phyloP scores from a whole-genome alignment of 2,113 vertebrate species.

The Colaptes auratus region DNA sequence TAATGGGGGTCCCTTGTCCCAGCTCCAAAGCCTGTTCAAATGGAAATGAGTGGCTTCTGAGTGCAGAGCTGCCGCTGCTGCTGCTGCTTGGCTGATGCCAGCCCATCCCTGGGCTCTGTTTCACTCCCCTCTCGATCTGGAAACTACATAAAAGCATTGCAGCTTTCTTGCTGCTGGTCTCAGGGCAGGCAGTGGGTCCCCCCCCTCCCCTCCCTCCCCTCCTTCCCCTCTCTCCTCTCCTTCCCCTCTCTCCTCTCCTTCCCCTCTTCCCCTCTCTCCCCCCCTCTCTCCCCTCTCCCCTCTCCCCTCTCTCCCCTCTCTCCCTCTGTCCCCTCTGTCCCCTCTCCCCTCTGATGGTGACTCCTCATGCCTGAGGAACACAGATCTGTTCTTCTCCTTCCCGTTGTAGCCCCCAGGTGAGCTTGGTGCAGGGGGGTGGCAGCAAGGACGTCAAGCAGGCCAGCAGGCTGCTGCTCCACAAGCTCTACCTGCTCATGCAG shows the following conservation, averaged over 20 bases:
- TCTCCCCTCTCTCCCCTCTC: too few relatives aligned
- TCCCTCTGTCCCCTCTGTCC: too few relatives aligned
- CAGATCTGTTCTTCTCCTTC: constrained; percentile 45
- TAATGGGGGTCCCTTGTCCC: constrained; percentile 44
- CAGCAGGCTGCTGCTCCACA: constrained; percentile 78
- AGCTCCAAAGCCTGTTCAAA: constrained; percentile 27
- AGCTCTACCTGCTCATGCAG: constrained; percentile 78
- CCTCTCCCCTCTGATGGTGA: background rate
- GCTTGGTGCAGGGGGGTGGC: constrained; percentile 13
- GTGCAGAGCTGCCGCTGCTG: constrained; percentile 1
- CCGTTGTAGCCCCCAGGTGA: constrained; percentile 50
- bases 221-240: too few relatives aligned
- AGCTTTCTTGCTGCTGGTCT: constrained; percentile 19
- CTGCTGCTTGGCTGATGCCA: background rate
- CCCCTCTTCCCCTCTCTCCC: too few relatives aligned
- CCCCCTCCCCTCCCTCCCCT: too few relatives aligned
- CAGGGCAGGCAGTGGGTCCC: constrained; percentile 10
- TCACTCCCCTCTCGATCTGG: constrained; percentile 53
- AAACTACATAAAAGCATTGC: constrained; percentile 24
- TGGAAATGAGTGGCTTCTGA: constrained; percentile 40
- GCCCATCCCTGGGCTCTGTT: constrained; percentile 20
- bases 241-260: too few relatives aligned
- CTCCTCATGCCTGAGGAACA: constrained; percentile 41
- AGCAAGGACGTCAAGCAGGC: constrained; percentile 79
- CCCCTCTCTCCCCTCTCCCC: too few relatives aligned